phyloP scores from a whole-genome alignment of 1,140 invertebrate species.

The Monomorium pharaonis region DNA sequence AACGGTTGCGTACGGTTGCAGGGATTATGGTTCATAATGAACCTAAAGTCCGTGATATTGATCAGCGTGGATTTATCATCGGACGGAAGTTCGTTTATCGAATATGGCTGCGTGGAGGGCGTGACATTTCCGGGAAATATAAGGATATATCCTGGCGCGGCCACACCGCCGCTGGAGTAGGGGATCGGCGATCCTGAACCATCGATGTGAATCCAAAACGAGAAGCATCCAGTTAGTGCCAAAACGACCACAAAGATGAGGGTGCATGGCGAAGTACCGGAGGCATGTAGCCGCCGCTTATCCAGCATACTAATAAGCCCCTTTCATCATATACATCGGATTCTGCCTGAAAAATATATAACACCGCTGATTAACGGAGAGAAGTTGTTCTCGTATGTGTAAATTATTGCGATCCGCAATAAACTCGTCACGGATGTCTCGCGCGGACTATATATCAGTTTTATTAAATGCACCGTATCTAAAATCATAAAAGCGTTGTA shows the following conservation, averaged over 20 bases:
- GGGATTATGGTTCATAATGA: constrained; percentile 85
- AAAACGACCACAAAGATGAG: constrained; percentile 73
- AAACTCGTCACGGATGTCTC: not conserved
- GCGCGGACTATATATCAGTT: not conserved
- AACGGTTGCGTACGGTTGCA: constrained; percentile 85
- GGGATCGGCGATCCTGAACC: constrained; percentile 57
- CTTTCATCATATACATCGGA: constrained; percentile 74
- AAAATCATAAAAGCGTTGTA: not conserved
- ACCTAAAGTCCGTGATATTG: constrained; percentile 87
- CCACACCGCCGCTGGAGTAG: constrained; percentile 49
- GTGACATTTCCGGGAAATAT: constrained; percentile 71
- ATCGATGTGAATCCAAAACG: constrained; percentile 74
- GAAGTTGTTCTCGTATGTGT: not conserved
- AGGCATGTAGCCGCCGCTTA: constrained; percentile 78
- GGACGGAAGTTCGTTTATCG: constrained; percentile 74
- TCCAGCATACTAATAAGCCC: constrained; percentile 79
- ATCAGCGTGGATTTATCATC: constrained; percentile 85
- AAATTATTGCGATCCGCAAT: not conserved
- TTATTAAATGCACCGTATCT: not conserved
- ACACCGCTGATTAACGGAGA: not conserved
- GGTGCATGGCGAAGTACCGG: constrained; percentile 77
- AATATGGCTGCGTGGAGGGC: constrained; percentile 58
- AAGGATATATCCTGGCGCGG: constrained; percentile 70
- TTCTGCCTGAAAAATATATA: constrained; percentile 47
- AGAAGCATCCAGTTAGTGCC: constrained; percentile 74